Conservation (phyloP, 2,797 vertebrate genomes). For the Bradypodion ventrale region DNA sequence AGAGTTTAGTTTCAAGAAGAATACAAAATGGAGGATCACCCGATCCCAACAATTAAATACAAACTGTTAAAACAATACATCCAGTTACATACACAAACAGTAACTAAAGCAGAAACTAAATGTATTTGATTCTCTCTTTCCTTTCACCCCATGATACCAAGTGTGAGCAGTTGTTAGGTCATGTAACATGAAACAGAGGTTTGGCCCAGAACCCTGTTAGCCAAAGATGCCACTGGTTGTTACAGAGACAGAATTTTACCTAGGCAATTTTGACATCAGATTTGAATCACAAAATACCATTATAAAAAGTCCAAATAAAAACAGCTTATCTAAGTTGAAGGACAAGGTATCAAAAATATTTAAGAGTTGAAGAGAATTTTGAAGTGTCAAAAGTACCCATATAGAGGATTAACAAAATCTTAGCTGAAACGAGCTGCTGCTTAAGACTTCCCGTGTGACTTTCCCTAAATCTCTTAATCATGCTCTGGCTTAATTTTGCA, state of each 20-base stretch:
- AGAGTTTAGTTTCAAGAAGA: too few relatives aligned
- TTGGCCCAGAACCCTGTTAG: background rate
- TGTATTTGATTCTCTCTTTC: background rate
- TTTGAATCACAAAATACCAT: background rate
- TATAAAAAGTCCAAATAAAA: background rate
- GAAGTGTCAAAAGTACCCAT: background rate
- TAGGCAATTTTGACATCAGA: background rate
- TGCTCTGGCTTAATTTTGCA: slow-evolving; percentile 24
- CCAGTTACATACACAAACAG: too few relatives aligned
- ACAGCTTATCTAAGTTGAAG: background rate
- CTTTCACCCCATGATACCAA: background rate
- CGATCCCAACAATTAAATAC: too few relatives aligned
- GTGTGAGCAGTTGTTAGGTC: background rate
- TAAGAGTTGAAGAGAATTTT: background rate
- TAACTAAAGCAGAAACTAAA: background rate
- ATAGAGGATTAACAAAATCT: slow-evolving; percentile 10
- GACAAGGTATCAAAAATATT: background rate
- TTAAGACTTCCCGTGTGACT: slow-evolving; percentile 8
- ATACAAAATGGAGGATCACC: too few relatives aligned
- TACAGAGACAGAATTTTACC: background rate
- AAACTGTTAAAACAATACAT: too few relatives aligned
- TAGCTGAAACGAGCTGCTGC: slow-evolving; percentile 6
- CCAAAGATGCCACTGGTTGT: background rate
- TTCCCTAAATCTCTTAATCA: background rate
- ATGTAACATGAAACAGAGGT: background rate